These are phyloP conservation scores for Crioceris asparagi DNA, from an alignment of 2,888 invertebrate species.

Conservation along the genomic window DNA sequence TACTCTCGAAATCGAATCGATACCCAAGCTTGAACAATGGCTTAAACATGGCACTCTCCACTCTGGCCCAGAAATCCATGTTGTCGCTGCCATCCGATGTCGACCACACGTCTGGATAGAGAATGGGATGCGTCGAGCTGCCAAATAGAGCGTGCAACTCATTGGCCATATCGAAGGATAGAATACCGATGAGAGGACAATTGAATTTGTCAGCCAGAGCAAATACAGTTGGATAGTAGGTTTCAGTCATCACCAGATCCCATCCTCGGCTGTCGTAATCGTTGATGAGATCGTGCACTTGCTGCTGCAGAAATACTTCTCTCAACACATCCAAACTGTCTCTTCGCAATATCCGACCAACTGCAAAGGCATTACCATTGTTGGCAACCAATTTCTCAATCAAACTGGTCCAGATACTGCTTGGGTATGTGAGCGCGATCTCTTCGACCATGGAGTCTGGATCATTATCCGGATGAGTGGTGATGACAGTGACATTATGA, in stretches of 20 bases:
- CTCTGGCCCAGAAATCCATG: constrained; percentile 25
- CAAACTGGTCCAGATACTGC: no score
- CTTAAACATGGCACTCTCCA: constrained; percentile 20
- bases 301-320: no score
- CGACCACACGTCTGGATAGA: constrained; percentile 29
- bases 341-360: no score
- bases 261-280: no score
- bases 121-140: constrained; percentile 30
- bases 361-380: no score
- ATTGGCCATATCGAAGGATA: constrained; percentile 27
- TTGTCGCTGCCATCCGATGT: constrained; percentile 18
- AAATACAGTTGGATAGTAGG: no score
- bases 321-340: no score
- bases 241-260: constrained; percentile 32
- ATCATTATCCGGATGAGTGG: constrained; percentile 36
- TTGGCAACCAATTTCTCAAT: no score
- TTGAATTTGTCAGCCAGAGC: constrained; percentile 30
- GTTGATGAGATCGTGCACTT: no score
- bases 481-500: constrained; percentile 40
- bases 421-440: no score
- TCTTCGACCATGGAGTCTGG: no score
- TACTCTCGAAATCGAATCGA: constrained; percentile 5
- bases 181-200: constrained; percentile 30
- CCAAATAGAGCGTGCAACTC: constrained; percentile 27
- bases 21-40: constrained; percentile 7